Evolutionary conservation across 2,113 vertebrate species (phyloP).

Genomic region (Laticauda colubrina): DNA sequence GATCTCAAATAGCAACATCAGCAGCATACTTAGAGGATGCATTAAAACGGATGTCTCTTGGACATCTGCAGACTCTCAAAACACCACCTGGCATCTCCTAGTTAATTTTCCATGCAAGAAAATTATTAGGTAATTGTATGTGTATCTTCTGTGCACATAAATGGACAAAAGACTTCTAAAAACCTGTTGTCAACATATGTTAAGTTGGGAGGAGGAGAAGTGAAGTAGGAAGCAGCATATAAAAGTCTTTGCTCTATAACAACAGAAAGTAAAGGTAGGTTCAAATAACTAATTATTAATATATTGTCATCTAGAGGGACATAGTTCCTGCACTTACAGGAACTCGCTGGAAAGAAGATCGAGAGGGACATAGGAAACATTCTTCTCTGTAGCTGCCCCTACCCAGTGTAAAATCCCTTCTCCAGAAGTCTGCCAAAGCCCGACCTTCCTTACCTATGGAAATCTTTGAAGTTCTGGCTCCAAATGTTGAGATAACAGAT

Average conservation of each 20-base stretch:
- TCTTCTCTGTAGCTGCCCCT: neutral
- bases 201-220: conserved; percentile 4
- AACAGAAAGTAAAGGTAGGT: conserved; percentile 20
- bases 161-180: neutral
- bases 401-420: neutral
- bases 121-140: conserved; percentile 36
- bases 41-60: conserved; percentile 17
- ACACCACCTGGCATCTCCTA: conserved; percentile 29
- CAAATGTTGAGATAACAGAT: neutral
- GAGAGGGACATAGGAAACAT: neutral
- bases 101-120: conserved; percentile 44
- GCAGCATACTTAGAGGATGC: neutral
- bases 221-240: neutral
- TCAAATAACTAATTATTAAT: neutral
- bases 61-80: conserved; percentile 39
- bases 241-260: neutral
- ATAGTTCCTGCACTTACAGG: no score
- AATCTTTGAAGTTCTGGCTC: neutral
- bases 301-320: no score
- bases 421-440: neutral
- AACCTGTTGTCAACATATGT: neutral
- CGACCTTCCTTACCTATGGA: neutral
- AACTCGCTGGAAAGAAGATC: no score
- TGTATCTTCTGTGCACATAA: conserved; percentile 6
- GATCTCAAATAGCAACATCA: conserved; percentile 44